A percentile compares a stretch with the other conserved stretches of the same genome.
Conservation (phyloP, 2,888 invertebrate genomes). For the Rapana venosa region DNA sequence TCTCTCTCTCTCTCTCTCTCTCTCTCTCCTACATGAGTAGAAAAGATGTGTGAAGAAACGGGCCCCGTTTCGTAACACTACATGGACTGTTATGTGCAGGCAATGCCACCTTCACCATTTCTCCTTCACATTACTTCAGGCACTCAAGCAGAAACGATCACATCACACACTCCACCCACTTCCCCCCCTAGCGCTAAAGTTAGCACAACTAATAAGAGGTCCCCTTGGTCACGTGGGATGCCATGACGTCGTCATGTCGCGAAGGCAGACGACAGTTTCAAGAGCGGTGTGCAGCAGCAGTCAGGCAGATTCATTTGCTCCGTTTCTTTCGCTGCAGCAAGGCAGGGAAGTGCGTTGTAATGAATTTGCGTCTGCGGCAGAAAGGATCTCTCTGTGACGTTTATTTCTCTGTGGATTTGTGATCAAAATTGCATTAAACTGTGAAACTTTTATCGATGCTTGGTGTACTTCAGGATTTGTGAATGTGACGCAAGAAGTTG, state of each 20-base stretch:
- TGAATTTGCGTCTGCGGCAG: too few species aligned
- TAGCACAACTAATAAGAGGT: neutral
- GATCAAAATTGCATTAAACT: too few species aligned
- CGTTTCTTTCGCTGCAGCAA: neutral
- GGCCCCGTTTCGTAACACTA: neutral
- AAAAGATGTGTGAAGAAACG: too few species aligned
- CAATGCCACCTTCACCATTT: neutral
- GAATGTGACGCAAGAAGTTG: too few species aligned
- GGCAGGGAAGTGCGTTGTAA: too few species aligned
- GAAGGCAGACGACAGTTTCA: conserved; percentile 28
- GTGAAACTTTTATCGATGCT: too few species aligned
- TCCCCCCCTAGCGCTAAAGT: neutral
- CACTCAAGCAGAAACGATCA: conserved; percentile 16
- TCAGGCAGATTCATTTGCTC: neutral
- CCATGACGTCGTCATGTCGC: conserved; percentile 24
- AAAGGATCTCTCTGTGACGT: too few species aligned
- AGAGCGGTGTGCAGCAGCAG: neutral
- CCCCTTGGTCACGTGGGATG: conserved; percentile 17
- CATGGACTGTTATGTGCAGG: neutral
- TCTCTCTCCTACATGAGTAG: too few species aligned
- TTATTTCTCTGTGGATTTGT: too few species aligned
- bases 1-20: too few species aligned
- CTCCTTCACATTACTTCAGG: neutral
- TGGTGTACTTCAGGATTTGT: too few species aligned
- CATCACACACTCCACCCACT: conserved; percentile 23